Conservation (phyloP, 92 coral and sea anemone species). For the Palythoa heliodiscus region DNA sequence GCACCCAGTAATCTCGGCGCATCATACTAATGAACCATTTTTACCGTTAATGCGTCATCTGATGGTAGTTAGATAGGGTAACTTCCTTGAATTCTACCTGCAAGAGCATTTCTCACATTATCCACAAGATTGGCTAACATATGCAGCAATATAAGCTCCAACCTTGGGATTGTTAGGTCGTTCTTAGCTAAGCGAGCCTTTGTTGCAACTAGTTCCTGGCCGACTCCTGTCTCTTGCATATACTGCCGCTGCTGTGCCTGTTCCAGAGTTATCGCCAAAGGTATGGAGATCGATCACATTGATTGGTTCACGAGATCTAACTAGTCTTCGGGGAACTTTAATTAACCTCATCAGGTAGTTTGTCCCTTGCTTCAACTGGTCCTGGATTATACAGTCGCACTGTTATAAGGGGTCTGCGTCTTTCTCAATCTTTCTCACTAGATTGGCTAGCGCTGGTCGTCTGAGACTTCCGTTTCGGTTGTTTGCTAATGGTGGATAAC, state of each 20-base stretch:
- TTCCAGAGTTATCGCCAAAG: conserved; percentile 52
- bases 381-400: conserved; percentile 37
- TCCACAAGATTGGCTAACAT: conserved; percentile 55
- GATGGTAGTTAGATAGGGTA: too few species aligned
- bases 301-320: conserved; percentile 27
- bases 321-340: conserved; percentile 49
- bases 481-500: conserved; percentile 46
- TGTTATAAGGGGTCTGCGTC: conserved; percentile 39
- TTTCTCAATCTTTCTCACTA: conserved; percentile 49
- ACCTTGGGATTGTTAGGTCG: conserved; percentile 48
- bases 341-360: conserved; percentile 18
- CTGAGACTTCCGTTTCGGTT: conserved; percentile 51
- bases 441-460: conserved; percentile 48
- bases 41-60: too few species aligned
- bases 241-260: conserved; percentile 55
- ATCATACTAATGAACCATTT: too few species aligned
- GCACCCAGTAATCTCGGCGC: too few species aligned
- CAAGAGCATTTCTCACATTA: conserved; percentile 41
- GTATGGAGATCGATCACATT: conserved; percentile 46
- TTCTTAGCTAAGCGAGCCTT: conserved; percentile 55
- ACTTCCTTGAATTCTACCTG: too few species aligned
- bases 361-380: conserved; percentile 45
- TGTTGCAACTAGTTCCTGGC: conserved; percentile 53
- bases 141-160: conserved; percentile 54
- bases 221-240: conserved; percentile 50